Conservation (phyloP, 2,797 vertebrate genomes). For the Manis javanica region DNA sequence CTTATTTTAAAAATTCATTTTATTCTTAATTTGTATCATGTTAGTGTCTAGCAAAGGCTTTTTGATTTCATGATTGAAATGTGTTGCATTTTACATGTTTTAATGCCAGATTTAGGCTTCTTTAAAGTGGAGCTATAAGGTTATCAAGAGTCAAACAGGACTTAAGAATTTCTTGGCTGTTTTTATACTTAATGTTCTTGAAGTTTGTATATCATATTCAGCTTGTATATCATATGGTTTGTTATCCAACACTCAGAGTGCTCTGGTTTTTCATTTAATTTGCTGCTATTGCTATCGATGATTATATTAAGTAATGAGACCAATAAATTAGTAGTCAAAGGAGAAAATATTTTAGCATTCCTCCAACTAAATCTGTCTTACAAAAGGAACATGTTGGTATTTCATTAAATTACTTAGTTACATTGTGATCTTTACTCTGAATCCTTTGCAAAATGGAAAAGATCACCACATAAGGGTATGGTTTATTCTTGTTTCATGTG, state of each 20-base stretch:
- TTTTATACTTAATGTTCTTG: constrained; percentile 4
- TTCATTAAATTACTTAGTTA: background rate
- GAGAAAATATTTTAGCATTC: constrained; percentile 52
- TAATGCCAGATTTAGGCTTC: constrained; percentile 27
- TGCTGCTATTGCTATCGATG: background rate
- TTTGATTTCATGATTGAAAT: constrained; percentile 36
- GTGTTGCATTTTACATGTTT: background rate
- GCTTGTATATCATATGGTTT: background rate
- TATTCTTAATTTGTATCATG: background rate
- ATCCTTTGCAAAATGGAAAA: background rate
- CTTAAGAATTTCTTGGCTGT: background rate
- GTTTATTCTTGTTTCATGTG: constrained; percentile 50
- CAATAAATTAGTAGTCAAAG: constrained; percentile 25
- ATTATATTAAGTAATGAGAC: background rate
- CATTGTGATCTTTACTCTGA: constrained; percentile 33
- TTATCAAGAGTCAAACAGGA: background rate
- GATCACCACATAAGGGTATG: background rate
- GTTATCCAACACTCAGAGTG: background rate
- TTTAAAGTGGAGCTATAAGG: constrained; percentile 7
- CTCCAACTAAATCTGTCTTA: constrained; percentile 52
- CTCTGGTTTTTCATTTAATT: constrained; percentile 32
- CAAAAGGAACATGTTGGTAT: constrained; percentile 12
- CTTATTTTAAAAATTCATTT: background rate
- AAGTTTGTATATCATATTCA: constrained; percentile 1
- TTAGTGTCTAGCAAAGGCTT: background rate